Conservation (phyloP, 2,113 vertebrate species). For the Lathamus discolor region DNA sequence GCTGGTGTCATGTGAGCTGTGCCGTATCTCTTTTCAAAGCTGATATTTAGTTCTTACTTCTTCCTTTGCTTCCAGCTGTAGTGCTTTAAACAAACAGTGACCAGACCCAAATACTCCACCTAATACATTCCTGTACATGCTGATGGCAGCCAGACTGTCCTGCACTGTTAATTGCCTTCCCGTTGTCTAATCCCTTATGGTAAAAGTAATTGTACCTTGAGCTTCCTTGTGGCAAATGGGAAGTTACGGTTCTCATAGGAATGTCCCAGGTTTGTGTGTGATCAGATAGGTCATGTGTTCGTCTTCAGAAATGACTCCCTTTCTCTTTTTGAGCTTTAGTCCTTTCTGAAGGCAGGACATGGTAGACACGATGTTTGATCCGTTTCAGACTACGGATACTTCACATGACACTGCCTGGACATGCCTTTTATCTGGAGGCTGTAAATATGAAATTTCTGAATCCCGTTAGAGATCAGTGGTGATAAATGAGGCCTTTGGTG, state of each 20-base stretch:
- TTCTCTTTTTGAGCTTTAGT: background rate
- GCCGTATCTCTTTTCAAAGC: conserved; percentile 49
- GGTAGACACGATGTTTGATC: fast-evolving
- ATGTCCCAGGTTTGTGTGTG: fast-evolving
- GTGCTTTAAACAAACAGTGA: background rate
- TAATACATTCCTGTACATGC: fast-evolving
- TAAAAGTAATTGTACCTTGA: background rate
- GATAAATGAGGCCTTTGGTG: background rate
- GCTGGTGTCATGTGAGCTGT: conserved; percentile 23
- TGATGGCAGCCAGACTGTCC: background rate
- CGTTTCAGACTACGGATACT: fast-evolving
- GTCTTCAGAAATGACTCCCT: background rate
- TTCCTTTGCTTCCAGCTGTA: background rate
- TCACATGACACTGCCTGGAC: background rate
- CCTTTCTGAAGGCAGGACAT: fast-evolving
- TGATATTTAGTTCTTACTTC: background rate
- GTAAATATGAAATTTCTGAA: background rate
- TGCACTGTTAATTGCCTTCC: background rate
- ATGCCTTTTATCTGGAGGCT: background rate
- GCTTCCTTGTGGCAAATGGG: background rate
- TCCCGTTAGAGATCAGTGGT: background rate
- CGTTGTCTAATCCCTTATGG: fast-evolving
- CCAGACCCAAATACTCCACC: background rate
- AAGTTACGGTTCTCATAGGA: fast-evolving
- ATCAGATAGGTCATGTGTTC: background rate